Evolutionary conservation across 2,113 vertebrate species (phyloP), one percentile per base, ranked within the genome.

Genomic region (Mionectes macconnelli): DNA sequence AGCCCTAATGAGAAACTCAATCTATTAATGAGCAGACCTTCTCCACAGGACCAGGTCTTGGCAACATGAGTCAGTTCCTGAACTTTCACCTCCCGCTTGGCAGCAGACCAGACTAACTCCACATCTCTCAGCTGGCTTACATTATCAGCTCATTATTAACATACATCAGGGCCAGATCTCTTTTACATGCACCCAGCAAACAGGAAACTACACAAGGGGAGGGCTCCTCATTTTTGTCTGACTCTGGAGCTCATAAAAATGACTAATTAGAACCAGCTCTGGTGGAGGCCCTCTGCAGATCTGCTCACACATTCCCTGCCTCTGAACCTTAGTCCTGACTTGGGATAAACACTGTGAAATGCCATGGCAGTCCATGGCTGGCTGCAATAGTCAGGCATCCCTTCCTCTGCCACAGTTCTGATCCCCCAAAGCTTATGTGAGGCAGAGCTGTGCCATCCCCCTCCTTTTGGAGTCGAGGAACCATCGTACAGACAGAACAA

Each of bases 111-210:
- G 92, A 91, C 78, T 76, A 96, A 94, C 85, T 94, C 95, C 87
- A 93, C 95, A 95, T 94, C 95, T 91, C 92, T 91, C 95, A 95
- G 94, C 97, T 96, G 97, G 95, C 91, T 97, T 96, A 91, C 95
- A 97, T 97, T 97, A 97, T 96, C 97, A 96, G 94, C 96, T 97
- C 96, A 89, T 96, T 96, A 97, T 97, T 96, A 97, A 97, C 97
- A 96, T 96, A 90, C 82, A 97, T 79, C 96, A 89, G 92, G 94
- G 94, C 94, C 96, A 93, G 90, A 90, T 94, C 96, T 95, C 94
- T 94, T 92, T 88, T 93, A 77, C 94, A 89, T 92, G 96, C 89
- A 84, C 87, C 93, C 94, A 95, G 97, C 96, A 96, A 97, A 96
- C 95, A 96, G 96, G 96, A 96, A 97, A 96, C 96, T 95, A 79